Conservation (phyloP, 37 sponge, comb jelly and placozoan species). For the Chondrilla cf. caribensis region DNA sequence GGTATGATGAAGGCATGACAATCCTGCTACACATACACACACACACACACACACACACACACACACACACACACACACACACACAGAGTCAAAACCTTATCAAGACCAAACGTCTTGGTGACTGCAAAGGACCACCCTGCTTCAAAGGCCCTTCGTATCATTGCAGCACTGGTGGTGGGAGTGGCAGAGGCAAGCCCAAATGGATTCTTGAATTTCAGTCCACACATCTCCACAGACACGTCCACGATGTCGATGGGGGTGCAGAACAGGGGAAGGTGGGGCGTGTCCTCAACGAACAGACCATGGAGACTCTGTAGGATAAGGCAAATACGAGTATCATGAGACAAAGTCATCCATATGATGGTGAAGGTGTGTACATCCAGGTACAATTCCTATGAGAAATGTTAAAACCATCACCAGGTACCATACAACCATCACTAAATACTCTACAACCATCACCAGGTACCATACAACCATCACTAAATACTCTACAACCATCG, state of each 20-base stretch:
- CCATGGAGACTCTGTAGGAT: constrained; percentile 85
- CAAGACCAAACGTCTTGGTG: constrained; percentile 87
- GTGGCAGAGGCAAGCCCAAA: constrained; percentile 96
- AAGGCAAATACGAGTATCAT: not conserved
- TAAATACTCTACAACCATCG: too few relatives aligned
- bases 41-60: too few relatives aligned
- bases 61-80: not conserved
- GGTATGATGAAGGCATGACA: too few relatives aligned
- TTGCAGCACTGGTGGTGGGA: constrained; percentile 90
- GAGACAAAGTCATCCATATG: not conserved
- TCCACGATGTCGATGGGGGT: constrained; percentile 89
- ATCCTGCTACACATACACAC: too few relatives aligned
- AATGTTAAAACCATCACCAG: too few relatives aligned
- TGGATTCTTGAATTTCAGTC: constrained; percentile 88
- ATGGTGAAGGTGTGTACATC: not conserved
- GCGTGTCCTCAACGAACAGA: constrained; percentile 60
- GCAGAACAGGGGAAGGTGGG: constrained; percentile 86
- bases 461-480: too few relatives aligned
- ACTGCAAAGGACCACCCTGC: constrained; percentile 95
- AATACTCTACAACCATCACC: too few relatives aligned
- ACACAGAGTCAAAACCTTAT: constrained; percentile 60
- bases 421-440: too few relatives aligned
- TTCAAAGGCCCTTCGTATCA: constrained; percentile 90
- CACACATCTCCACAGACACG: constrained; percentile 75
- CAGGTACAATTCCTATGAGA: not conserved